Evolutionary conservation across 2,888 invertebrate genomes (phyloP), one percentile per base, ranked within the genome.

Genomic region (Oligia strigilis): DNA sequence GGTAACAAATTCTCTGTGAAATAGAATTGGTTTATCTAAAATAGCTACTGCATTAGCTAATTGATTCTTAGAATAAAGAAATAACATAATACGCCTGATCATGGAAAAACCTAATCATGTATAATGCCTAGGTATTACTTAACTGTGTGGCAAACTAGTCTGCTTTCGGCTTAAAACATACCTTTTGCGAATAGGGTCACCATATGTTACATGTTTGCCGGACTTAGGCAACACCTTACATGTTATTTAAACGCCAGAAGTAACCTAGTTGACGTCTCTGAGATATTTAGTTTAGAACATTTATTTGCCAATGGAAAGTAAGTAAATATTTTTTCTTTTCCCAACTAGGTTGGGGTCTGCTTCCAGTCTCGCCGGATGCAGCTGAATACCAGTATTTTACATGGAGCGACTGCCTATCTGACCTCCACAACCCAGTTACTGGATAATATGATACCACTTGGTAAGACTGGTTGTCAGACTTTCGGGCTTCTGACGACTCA

Each of bases 171-270:
- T 65, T 78, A 76, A 77, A 82, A 75, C 79, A 64, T 6, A 60
- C 78, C 66, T 74, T 87, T 84, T 67, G 55, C 17, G 43, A 88
- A 86, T 87, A 82, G 87, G 88, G 89, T 81, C 86, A 82, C 88
- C 89, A 89, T 76, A 84, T 88, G 88, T 80, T 78, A 65, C 65
- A 4, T 81, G 65, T 82, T 83, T 75, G 23, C 46, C 67, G 82
- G 78, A 69, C 79, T 88, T 77, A 62, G 23, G 78, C 62, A 86
- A 85, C 29, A 13, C 40, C 36, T 60, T 19, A 72, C 19, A 43
- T 78, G 40, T 43, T 43, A 49, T 70, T 72, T 72, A 62, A 75
- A 76, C 14, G 43, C 40, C 13, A 55, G 58, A 52, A 52, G 13
- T 78, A 79, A 83, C 77, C 75, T 69, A 76, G 70, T 78, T 80